phyloP scores from a whole-genome alignment of 2,888 invertebrate species.

The Allophyes oxyacanthae region DNA sequence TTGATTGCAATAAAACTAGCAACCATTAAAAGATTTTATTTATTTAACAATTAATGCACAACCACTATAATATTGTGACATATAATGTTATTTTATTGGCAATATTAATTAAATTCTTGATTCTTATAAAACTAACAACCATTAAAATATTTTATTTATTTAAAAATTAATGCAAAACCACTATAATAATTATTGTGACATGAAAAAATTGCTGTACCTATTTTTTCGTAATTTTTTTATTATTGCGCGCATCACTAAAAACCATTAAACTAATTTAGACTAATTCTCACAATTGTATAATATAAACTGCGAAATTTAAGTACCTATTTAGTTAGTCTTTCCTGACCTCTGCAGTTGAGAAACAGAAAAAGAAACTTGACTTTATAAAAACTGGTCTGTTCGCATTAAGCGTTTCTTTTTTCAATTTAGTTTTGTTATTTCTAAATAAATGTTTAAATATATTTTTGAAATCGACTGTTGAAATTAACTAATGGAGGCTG shows the following conservation, averaged over 20 bases:
- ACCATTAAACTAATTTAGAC: slow-evolving; percentile 11
- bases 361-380: slow-evolving; percentile 11
- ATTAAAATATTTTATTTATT: too few relatives aligned
- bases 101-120: background rate
- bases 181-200: background rate
- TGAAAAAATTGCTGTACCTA: too few relatives aligned
- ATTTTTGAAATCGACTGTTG: too few relatives aligned
- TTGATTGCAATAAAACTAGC: background rate
- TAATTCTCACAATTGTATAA: slow-evolving; percentile 36
- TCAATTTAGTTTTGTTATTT: too few relatives aligned
- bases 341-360: slow-evolving; percentile 16
- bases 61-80: background rate
- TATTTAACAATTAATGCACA: too few relatives aligned
- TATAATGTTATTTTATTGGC: too few relatives aligned
- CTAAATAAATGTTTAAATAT: too few relatives aligned
- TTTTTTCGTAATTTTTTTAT: background rate
- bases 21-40: too few relatives aligned
- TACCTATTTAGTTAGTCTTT: slow-evolving; percentile 13
- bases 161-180: too few relatives aligned
- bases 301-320: slow-evolving; percentile 4
- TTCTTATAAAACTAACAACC: background rate
- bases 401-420: too few relatives aligned
- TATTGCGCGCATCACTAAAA: background rate
- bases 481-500: too few relatives aligned
- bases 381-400: slow-evolving; percentile 3